phyloP scores from a whole-genome alignment of 1,140 invertebrate genomes.

The Psix sp. region DNA sequence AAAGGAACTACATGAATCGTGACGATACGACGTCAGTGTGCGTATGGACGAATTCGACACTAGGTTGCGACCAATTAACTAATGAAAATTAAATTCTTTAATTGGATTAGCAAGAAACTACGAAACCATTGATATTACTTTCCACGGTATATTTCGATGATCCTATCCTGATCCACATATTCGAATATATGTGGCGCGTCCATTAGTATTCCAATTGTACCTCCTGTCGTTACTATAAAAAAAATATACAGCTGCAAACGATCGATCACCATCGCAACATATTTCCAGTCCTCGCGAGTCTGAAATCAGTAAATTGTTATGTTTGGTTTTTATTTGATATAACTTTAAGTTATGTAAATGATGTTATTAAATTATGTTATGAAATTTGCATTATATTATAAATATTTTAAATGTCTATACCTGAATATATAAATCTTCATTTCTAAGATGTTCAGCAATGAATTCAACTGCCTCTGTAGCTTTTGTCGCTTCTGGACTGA shows the following conservation, averaged over 20 bases:
- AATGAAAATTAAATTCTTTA: slow-evolving; percentile 45
- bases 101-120: slow-evolving; percentile 49
- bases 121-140: slow-evolving; percentile 81
- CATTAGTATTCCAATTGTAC: slow-evolving; percentile 98
- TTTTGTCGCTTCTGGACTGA: slow-evolving; percentile 94
- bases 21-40: slow-evolving; percentile 53
- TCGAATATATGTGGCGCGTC: slow-evolving; percentile 99
- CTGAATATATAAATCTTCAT: slow-evolving; percentile 98
- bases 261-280: slow-evolving; percentile 99
- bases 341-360: no score
- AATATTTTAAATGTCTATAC: no score
- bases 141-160: slow-evolving; percentile 95
- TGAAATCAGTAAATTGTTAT: slow-evolving; percentile 74
- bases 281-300: slow-evolving; percentile 99
- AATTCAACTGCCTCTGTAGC: slow-evolving; percentile 98
- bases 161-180: slow-evolving; percentile 97
- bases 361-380: no score
- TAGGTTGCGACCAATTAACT: slow-evolving; percentile 56
- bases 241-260: slow-evolving; percentile 97
- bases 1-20: slow-evolving; percentile 49
- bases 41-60: slow-evolving; percentile 57
- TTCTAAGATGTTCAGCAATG: slow-evolving; percentile 97
- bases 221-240: slow-evolving; percentile 96
- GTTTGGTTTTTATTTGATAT: not conserved
- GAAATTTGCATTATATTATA: no score